phyloP scores from a whole-genome alignment of 2,888 invertebrate genomes.

The Oxytorus armatus region DNA sequence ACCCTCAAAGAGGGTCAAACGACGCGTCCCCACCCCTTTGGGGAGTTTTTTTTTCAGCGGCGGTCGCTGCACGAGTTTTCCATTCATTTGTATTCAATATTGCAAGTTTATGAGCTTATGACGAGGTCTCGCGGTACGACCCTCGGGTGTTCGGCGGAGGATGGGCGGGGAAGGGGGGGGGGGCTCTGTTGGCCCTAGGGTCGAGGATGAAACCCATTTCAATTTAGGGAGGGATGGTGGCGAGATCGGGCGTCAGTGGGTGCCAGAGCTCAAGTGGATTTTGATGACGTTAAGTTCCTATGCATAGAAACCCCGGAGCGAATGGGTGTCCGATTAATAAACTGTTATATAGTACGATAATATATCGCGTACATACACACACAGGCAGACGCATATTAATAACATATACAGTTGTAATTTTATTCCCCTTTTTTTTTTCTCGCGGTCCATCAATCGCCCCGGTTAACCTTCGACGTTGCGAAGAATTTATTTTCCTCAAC shows the following conservation, averaged over 20 bases:
- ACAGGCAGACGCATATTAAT: conserved; percentile 10
- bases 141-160: conserved; percentile 65
- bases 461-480: conserved; percentile 46
- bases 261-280: conserved; percentile 80
- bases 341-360: conserved; percentile 9
- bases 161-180: too few species aligned
- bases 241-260: conserved; percentile 63
- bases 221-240: conserved; percentile 75
- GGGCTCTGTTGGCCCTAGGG: conserved; percentile 72
- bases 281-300: conserved; percentile 82
- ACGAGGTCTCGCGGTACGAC: conserved; percentile 61
- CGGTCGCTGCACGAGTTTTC: conserved; percentile 68
- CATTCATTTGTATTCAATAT: conserved; percentile 84
- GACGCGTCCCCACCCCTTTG: too few species aligned
- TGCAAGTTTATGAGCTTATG: conserved; percentile 84
- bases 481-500: conserved; percentile 41
- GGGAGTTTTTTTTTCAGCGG: conserved; percentile 18
- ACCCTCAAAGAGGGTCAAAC: too few species aligned
- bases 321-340: conserved; percentile 43
- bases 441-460: conserved; percentile 40
- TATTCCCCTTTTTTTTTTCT: conserved; percentile 14
- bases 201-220: conserved; percentile 79
- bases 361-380: conserved; percentile 24
- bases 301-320: conserved; percentile 79
- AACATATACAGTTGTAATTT: conserved; percentile 14